These are phyloP conservation scores for Volucella bombylans DNA, from an alignment of 2,888 invertebrate genomes.

Conservation along the genomic window DNA sequence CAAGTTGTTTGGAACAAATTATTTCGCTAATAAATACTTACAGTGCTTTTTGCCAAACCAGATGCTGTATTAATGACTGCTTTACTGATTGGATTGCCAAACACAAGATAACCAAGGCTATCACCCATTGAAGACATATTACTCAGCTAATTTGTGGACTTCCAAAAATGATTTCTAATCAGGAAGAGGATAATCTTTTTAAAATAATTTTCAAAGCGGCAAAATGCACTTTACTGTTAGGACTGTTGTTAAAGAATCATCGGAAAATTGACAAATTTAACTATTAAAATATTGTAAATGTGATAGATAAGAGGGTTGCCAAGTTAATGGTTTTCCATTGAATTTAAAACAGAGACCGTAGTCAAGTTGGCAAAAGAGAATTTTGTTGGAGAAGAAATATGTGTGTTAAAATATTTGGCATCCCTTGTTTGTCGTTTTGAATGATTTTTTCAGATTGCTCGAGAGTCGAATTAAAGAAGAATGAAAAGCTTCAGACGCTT, in stretches of 20 bases:
- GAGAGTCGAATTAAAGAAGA: not conserved
- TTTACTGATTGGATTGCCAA: conserved; percentile 80
- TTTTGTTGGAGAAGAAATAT: not conserved
- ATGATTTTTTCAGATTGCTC: not conserved
- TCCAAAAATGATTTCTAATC: not conserved
- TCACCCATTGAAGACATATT: conserved; percentile 78
- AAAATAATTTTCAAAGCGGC: not conserved
- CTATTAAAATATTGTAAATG: too few species aligned
- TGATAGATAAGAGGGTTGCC: conserved; percentile 7
- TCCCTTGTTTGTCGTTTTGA: not conserved
- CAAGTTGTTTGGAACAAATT: not conserved
- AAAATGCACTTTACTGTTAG: conserved; percentile 4
- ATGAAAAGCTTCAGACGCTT: not conserved
- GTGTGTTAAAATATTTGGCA: not conserved
- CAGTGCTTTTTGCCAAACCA: conserved; percentile 76
- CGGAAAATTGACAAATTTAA: not conserved
- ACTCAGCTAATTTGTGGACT: conserved; percentile 6
- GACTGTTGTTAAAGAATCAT: not conserved
- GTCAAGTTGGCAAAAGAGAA: not conserved
- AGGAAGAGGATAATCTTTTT: not conserved
- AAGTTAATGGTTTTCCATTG: not conserved
- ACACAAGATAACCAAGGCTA: conserved; percentile 78
- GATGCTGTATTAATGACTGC: conserved; percentile 77
- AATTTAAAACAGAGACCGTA: not conserved
- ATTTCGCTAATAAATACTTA: conserved; percentile 74